Evolutionary conservation across 2,797 vertebrate species (phyloP), one percentile per base, ranked within the genome.

Genomic region (Telmatherina bonti): DNA sequence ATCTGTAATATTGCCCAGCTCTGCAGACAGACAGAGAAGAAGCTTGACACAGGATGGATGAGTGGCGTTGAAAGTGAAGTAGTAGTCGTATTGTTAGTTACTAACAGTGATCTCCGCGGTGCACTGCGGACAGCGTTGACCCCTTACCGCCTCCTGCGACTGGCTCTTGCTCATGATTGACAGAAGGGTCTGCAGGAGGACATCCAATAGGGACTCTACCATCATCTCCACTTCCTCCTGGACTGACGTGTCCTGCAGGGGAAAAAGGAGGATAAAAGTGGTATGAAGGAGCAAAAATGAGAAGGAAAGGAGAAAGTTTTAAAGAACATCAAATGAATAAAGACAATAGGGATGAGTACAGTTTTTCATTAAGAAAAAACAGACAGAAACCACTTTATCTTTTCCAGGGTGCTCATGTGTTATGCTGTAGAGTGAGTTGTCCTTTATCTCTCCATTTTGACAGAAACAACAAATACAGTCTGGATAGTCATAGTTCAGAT

Each of bases 221-320:
- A 99, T 97, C 97, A 99, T 99, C 92, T 99, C 97, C 91, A 99
- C 96, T 91, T 99, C 98, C 92, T 99, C 98, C 91, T 96, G 94
- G 86, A 98, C 97, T 36, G 96, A 96, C 20, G 78, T 71, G 38
- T 88, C 88, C 90, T 91, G 68, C 12, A 41, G 55, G 24, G 18
- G 11, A 36, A 58, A 18, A 11, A 0, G 1, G 29, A 5, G 41
- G n/a, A 11, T 15, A n/a, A 22, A 12, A 7, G 27, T 16, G 27
- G 13, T 7, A 16, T 29, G 24, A 54, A 29, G 3, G 41, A 5
- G 8, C 3, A 31, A 15, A 38, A 2, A 29, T 1, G 4, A 3
- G 9, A 36, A 36, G 16, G 15, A 29, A 12, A 35, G 16, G 18
- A 30, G 1, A 53, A 38, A 30, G 5, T 33, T 1, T 9, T 10